Evolutionary conservation across 2,797 vertebrate species (phyloP).

Genomic region (Antrozous pallidus): DNA sequence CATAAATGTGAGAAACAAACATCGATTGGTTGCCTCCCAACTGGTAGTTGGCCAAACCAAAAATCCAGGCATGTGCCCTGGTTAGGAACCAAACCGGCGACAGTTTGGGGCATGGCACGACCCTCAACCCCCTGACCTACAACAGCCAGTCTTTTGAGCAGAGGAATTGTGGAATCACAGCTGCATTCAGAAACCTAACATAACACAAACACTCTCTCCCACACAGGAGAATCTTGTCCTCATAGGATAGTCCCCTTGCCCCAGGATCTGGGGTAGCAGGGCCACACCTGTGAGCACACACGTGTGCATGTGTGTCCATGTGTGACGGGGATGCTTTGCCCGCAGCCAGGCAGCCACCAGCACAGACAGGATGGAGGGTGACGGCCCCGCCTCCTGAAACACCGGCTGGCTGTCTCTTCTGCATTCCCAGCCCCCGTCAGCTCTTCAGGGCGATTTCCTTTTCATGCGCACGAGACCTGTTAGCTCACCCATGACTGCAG

Average conservation of each 20-base stretch:
- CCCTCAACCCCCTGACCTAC: not conserved
- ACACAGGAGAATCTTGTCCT: too few relatives aligned
- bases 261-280: not conserved
- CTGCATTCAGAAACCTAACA: not conserved
- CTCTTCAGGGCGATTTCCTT: not conserved
- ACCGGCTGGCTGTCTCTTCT: not conserved
- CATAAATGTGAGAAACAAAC: not conserved
- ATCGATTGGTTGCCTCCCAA: not conserved
- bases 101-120: not conserved
- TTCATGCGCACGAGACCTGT: not conserved
- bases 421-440: not conserved
- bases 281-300: rapidly evolving
- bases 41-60: not conserved
- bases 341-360: rapidly evolving
- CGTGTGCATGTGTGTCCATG: rapidly evolving
- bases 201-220: not conserved
- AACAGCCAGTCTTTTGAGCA: not conserved
- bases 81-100: not conserved
- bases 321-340: rapidly evolving
- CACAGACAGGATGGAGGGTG: rapidly evolving
- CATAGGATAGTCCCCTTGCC: rapidly evolving
- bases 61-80: not conserved
- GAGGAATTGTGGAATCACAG: not conserved
- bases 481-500: not conserved
- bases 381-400: rapidly evolving